phyloP scores from a whole-genome alignment of 2,888 invertebrate genomes.

The Andricus quercusramuli region DNA sequence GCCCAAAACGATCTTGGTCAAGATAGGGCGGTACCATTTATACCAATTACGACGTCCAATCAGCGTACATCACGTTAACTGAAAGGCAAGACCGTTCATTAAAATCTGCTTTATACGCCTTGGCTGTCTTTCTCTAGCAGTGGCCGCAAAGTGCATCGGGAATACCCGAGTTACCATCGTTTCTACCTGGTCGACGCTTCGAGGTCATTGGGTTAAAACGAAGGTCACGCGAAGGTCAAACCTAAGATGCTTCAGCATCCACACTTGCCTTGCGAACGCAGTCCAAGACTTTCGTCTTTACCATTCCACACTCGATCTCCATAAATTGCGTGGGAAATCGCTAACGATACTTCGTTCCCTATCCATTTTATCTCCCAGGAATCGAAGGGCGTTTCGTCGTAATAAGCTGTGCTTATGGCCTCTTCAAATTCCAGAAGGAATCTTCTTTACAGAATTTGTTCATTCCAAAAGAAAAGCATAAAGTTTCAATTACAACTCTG shows the following conservation, averaged over 20 bases:
- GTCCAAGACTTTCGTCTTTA: slow-evolving; percentile 39
- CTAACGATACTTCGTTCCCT: slow-evolving; percentile 32
- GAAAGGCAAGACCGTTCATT: slow-evolving; percentile 64
- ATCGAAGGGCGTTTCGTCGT: slow-evolving; percentile 39
- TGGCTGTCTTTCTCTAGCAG: slow-evolving; percentile 42
- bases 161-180: slow-evolving; percentile 37
- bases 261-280: slow-evolving; percentile 51
- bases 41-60: slow-evolving; percentile 64
- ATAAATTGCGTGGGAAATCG: slow-evolving; percentile 33
- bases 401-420: slow-evolving; percentile 1
- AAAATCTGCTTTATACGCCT: slow-evolving; percentile 56
- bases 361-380: slow-evolving; percentile 20
- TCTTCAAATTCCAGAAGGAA: slow-evolving; percentile 1
- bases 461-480: too few species aligned
- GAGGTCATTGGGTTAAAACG: slow-evolving; percentile 50
- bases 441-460: too few species aligned
- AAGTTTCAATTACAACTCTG: too few species aligned
- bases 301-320: slow-evolving; percentile 38
- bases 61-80: slow-evolving; percentile 63
- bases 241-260: slow-evolving; percentile 47
- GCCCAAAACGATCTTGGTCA: slow-evolving; percentile 34
- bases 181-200: slow-evolving; percentile 42
- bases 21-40: slow-evolving; percentile 51
- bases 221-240: slow-evolving; percentile 62
- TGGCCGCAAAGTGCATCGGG: slow-evolving; percentile 40